Evolutionary conservation across 2,113 vertebrate species (phyloP).

Genomic region (Merops nubicus): DNA sequence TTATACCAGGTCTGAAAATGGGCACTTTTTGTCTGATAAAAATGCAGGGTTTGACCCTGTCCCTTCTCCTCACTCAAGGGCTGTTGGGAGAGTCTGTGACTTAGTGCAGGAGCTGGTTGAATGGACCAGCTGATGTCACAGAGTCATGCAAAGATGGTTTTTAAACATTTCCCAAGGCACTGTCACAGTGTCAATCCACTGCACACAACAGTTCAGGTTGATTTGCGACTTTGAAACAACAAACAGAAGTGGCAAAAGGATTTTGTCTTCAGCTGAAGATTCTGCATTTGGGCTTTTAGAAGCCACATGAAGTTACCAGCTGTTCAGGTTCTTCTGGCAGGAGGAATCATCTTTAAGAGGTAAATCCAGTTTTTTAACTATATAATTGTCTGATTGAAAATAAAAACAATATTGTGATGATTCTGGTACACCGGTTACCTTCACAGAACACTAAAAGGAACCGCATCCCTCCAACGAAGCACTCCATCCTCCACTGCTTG

Average conservation of each 20-base stretch:
- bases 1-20: neutral
- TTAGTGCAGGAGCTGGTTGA: neutral
- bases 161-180: neutral
- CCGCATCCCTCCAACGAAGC: neutral
- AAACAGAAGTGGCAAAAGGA: neutral
- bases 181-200: neutral
- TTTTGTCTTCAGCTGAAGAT: neutral
- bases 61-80: neutral
- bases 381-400: neutral
- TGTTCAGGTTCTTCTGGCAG: neutral
- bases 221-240: neutral
- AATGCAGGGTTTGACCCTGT: neutral
- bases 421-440: neutral
- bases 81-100: neutral
- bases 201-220: neutral
- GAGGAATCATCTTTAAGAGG: neutral
- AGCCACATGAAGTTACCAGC: neutral
- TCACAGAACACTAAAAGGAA: neutral
- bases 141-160: neutral
- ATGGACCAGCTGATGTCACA: neutral
- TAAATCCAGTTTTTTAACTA: neutral
- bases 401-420: neutral
- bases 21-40: neutral
- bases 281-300: neutral
- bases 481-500: neutral